phyloP scores from a whole-genome alignment of 2,888 invertebrate genomes.

The Aphidius colemani region DNA sequence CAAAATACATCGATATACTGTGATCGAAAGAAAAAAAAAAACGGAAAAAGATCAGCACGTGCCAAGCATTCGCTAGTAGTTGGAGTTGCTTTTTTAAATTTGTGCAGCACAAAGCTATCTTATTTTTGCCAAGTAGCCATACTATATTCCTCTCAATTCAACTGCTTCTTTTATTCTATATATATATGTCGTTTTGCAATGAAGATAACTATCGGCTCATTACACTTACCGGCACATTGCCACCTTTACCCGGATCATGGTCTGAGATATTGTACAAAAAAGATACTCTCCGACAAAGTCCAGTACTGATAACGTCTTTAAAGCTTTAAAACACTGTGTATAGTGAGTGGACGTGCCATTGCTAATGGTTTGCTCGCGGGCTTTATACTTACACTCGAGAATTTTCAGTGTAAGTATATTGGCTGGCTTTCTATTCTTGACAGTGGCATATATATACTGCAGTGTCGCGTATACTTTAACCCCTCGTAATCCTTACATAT shows the following conservation, averaged over 20 bases:
- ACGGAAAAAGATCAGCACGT: conserved; percentile 31
- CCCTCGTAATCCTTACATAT: conserved; percentile 53
- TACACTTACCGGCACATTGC: conserved; percentile 42
- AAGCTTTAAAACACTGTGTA: conserved; percentile 38
- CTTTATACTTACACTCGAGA: conserved; percentile 32
- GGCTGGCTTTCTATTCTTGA: too few species aligned
- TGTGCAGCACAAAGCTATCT: conserved; percentile 32
- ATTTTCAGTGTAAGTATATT: too few species aligned
- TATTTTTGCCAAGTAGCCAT: conserved; percentile 25
- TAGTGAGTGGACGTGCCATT: conserved; percentile 34
- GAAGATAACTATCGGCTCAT: conserved; percentile 53
- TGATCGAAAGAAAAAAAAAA: conserved; percentile 30
- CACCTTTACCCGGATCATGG: conserved; percentile 36
- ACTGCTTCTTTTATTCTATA: conserved; percentile 29
- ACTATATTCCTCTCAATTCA: not conserved
- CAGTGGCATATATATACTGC: too few species aligned
- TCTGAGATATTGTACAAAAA: conserved; percentile 13
- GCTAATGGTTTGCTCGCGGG: conserved; percentile 47
- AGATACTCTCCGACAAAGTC: conserved; percentile 43
- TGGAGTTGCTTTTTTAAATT: conserved; percentile 4
- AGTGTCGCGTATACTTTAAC: not conserved
- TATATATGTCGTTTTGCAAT: conserved; percentile 34
- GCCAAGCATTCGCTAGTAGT: conserved; percentile 37
- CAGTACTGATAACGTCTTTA: conserved; percentile 50
- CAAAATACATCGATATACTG: too few species aligned